Evolutionary conservation across 2,797 vertebrate species (phyloP), one percentile per base, ranked within the genome.

Genomic region (Acanthornis magna): DNA sequence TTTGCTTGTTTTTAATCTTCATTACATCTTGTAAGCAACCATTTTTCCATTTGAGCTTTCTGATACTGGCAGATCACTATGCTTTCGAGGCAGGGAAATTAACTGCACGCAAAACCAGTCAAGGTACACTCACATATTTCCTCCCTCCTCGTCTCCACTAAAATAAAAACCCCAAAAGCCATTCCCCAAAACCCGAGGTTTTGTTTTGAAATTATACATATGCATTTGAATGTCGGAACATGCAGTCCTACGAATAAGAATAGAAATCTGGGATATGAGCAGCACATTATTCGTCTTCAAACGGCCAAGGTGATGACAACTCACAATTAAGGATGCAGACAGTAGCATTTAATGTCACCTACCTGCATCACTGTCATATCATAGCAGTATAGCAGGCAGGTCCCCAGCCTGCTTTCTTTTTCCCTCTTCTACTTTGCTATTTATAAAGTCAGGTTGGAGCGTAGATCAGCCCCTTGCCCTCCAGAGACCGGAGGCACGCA

Each of bases 321-420:
- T 93, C 84, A 77, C 95, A 95, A 97, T 97, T 97, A 97, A 95
- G 94, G 85, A 94, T 96, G 92, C 96, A 95, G 95, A 95, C 80
- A 92, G 93, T 70, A 95, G 89, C 91, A 93, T 93, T 97, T 97
- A 96, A 82, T 96, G 96, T 95, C 95, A 95, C 95, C 89, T 97
- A 92, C 89, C 92, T 94, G 88, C 88, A 96, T 95, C 94, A 93
- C 78, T 61, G 3, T 76, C 86, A 91, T 66, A 94, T 87, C 86
- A 81, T 89, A 94, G 96, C 78, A 89, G 73, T 93, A 96, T 94
- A 96, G 86, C 81, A 93, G 88, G 85, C 93, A 93, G 68, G 77
- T 96, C 88, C 95, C 88, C 82, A 92, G 79, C 43, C 82, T 96
- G 73, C 48, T 95, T 96, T 85, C 84, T 88, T 95, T 95, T 89